Evolutionary conservation across 2,113 vertebrate species (phyloP).

Genomic region (Aramus guarauna): DNA sequence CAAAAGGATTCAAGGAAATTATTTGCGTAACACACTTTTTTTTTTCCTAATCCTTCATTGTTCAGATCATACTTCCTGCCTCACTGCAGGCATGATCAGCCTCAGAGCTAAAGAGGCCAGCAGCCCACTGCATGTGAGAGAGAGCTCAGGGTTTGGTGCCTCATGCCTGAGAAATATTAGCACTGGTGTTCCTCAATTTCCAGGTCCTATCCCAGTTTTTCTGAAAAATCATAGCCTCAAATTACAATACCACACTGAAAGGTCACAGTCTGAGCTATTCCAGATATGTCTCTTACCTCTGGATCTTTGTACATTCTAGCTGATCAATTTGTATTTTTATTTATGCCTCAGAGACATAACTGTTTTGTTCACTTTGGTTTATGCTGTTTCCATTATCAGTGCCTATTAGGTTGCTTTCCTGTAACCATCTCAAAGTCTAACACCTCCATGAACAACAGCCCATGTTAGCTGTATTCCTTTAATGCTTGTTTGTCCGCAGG

Average conservation of each 20-base stretch:
- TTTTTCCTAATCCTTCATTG: neutral
- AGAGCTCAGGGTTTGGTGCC: neutral
- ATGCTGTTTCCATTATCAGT: neutral
- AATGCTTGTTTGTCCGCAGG: constrained; percentile 77
- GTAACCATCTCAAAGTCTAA: neutral
- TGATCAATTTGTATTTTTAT: neutral
- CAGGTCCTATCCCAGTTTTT: neutral
- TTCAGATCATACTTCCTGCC: neutral
- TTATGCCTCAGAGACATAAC: neutral
- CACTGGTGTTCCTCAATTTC: neutral
- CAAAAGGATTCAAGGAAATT: neutral
- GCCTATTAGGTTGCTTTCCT: neutral
- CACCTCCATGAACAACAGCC: neutral
- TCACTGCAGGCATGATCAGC: neutral
- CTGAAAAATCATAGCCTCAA: neutral
- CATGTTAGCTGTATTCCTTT: neutral
- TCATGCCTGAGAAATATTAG: neutral
- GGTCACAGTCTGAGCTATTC: neutral
- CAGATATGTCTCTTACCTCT: neutral
- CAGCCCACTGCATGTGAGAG: neutral
- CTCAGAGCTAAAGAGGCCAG: neutral
- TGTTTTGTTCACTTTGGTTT: neutral
- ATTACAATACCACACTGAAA: neutral
- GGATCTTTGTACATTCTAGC: neutral
- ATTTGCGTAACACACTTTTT: neutral